These are phyloP conservation scores for Scopus umbretta DNA, from an alignment of 2,113 vertebrate genomes.

Conservation along the genomic window DNA sequence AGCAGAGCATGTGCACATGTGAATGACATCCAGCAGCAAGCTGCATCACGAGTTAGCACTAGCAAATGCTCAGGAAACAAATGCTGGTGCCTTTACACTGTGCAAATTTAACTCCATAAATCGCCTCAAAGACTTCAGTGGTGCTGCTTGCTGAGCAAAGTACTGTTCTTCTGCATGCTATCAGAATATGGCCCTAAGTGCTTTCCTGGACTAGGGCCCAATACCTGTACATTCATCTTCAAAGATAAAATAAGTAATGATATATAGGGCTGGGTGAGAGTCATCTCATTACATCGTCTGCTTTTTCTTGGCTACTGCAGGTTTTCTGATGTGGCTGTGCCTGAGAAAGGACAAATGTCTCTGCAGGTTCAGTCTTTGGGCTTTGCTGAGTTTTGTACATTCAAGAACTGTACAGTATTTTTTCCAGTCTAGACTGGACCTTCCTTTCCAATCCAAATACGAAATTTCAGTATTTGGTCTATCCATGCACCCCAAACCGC, in stretches of 20 bases:
- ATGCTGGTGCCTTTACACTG: not conserved
- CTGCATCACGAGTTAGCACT: not conserved
- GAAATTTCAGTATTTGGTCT: not conserved
- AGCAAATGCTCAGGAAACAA: not conserved
- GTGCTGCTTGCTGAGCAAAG: not conserved
- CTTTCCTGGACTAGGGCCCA: conserved; percentile 48
- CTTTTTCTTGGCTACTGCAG: conserved; percentile 39
- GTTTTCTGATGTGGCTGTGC: not conserved
- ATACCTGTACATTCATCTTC: conserved; percentile 25
- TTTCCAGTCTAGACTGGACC: not conserved
- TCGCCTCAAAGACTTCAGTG: not conserved
- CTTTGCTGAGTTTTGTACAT: not conserved
- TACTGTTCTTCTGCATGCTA: not conserved
- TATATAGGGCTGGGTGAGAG: conserved; percentile 26
- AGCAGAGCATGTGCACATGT: not conserved
- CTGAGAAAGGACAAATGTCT: not conserved
- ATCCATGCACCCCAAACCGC: not conserved
- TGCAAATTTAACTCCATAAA: not conserved
- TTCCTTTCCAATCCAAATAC: not conserved
- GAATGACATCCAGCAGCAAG: not conserved
- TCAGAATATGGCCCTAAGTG: conserved; percentile 42
- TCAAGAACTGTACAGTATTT: not conserved
- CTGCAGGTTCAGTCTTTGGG: not conserved
- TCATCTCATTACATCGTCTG: conserved; percentile 42
- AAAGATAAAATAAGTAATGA: conserved; percentile 46